phyloP scores from a whole-genome alignment of 2,797 vertebrate species.

The Pempheris klunzingeri region DNA sequence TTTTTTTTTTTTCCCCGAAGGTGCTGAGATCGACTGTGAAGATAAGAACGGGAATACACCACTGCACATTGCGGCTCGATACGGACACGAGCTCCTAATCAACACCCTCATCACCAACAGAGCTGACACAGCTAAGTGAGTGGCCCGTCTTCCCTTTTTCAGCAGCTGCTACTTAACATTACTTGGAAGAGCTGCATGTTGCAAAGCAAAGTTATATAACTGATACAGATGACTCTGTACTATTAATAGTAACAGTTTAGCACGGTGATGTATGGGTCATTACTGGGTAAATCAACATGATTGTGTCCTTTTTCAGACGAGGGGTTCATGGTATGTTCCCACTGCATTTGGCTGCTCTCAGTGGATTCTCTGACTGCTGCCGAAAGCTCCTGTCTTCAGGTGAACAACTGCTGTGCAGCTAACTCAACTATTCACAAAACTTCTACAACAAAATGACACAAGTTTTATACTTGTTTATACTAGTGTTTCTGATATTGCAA shows the following conservation, averaged over 20 bases:
- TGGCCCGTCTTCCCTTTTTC: constrained; percentile 37
- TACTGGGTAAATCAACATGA: neutral
- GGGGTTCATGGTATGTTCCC: constrained; percentile 99
- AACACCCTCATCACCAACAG: constrained; percentile 97
- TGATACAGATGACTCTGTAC: constrained; percentile 1
- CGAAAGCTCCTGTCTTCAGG: constrained; percentile 98
- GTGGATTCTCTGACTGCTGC: constrained; percentile 99
- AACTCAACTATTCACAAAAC: neutral
- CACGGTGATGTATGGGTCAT: neutral
- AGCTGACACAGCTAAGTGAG: constrained; percentile 97
- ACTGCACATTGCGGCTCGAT: constrained; percentile 97
- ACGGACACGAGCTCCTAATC: constrained; percentile 97
- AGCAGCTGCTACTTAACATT: constrained; percentile 6
- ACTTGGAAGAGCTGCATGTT: neutral
- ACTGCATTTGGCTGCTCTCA: constrained; percentile 97
- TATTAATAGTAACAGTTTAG: neutral
- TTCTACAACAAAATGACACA: neutral
- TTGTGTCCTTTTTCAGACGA: constrained; percentile 85
- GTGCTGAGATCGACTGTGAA: constrained; percentile 97
- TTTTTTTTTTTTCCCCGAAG: constrained; percentile 70
- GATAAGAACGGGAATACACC: constrained; percentile 99
- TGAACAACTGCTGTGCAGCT: constrained; percentile 57
- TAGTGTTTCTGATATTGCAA: neutral
- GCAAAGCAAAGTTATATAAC: constrained; percentile 15
- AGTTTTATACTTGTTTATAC: neutral